Evolutionary conservation across 2,113 vertebrate species (phyloP).

Genomic region (Ammodytes dubius): DNA sequence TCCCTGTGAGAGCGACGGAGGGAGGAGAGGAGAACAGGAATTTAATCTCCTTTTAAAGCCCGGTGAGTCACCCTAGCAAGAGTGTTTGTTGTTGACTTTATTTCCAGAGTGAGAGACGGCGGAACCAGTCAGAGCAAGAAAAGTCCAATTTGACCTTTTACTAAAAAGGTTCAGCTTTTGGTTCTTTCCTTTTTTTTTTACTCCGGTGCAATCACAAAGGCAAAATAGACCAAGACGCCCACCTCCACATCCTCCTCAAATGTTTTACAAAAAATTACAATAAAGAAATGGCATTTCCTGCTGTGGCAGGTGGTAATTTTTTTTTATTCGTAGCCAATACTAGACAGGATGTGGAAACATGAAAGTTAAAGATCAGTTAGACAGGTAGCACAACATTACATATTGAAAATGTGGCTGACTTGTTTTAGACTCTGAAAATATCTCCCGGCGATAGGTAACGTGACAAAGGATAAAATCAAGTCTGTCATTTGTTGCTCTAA

Average conservation of each 20-base stretch:
- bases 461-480: slow-evolving; percentile 19
- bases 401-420: slow-evolving; percentile 8
- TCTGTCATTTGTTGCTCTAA: slow-evolving; percentile 38
- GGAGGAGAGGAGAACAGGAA: slow-evolving; percentile 20
- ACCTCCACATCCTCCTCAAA: not conserved
- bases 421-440: slow-evolving; percentile 30
- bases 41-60: slow-evolving; percentile 72
- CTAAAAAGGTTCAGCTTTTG: slow-evolving; percentile 57
- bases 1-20: too few relatives aligned
- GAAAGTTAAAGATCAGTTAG: slow-evolving; percentile 17
- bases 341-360: slow-evolving; percentile 27
- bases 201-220: slow-evolving; percentile 33
- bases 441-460: not conserved
- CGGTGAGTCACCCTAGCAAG: slow-evolving; percentile 58
- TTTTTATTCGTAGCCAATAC: slow-evolving; percentile 35
- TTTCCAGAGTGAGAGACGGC: slow-evolving; percentile 57
- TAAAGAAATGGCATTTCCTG: slow-evolving; percentile 44
- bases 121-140: slow-evolving; percentile 62
- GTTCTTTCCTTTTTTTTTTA: slow-evolving; percentile 38
- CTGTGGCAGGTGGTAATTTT: slow-evolving; percentile 59
- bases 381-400: slow-evolving; percentile 23
- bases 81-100: slow-evolving; percentile 60
- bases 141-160: slow-evolving; percentile 71
- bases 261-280: slow-evolving; percentile 4
- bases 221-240: slow-evolving; percentile 13